phyloP scores from a whole-genome alignment of 2,797 vertebrate species.

The Anolis apletophallus region DNA sequence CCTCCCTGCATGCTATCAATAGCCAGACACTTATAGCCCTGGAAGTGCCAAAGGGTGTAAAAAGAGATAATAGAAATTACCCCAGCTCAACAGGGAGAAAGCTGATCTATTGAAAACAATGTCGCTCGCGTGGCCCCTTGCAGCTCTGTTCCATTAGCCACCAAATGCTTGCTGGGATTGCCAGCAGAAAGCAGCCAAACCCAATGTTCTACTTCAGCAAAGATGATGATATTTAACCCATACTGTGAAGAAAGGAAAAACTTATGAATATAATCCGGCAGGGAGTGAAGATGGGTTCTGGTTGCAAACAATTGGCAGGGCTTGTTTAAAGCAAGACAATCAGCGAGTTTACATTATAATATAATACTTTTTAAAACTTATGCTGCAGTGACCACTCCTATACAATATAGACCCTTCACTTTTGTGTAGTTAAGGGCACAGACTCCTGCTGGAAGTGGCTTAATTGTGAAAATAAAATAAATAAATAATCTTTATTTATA shows the following conservation, averaged over 20 bases:
- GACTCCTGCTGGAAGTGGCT: no score
- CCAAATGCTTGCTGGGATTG: rapidly evolving
- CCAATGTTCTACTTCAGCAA: neutral
- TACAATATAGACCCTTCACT: no score
- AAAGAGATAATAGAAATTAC: constrained; percentile 52
- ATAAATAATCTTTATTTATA: no score
- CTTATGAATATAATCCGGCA: neutral
- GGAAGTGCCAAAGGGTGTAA: constrained; percentile 38
- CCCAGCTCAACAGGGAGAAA: neutral
- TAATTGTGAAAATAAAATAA: no score
- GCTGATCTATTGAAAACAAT: rapidly evolving
- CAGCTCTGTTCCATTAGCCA: rapidly evolving
- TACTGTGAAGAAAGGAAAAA: neutral
- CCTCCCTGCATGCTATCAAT: constrained; percentile 52
- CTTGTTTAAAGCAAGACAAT: neutral
- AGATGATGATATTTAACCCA: neutral
- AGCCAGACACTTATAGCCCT: constrained; percentile 12
- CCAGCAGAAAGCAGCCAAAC: neutral
- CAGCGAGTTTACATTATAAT: neutral
- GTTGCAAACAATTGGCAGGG: neutral
- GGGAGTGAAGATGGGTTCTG: neutral
- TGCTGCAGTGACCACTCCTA: neutral
- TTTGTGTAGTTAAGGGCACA: no score
- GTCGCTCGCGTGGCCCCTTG: neutral
- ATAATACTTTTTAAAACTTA: neutral